These are phyloP conservation scores for Agonopterix alstromeriana DNA, from an alignment of 2,888 invertebrate genomes.

Conservation along the genomic window DNA sequence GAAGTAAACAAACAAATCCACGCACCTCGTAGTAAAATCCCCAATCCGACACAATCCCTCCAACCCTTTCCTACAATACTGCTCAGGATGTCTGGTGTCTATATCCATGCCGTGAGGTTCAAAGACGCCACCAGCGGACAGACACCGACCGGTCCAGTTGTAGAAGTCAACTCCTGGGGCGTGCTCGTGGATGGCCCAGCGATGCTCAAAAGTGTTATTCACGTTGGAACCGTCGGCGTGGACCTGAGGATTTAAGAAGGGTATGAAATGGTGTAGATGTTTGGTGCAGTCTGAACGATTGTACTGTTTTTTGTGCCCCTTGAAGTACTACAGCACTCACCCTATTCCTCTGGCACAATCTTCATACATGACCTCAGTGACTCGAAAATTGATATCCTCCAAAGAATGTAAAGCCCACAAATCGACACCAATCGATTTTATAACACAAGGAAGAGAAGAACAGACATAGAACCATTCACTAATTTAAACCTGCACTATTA, in stretches of 20 bases:
- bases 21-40: slow-evolving; percentile 80
- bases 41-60: slow-evolving; percentile 84
- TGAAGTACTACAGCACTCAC: too few relatives aligned
- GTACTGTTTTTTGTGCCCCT: too few relatives aligned
- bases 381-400: too few relatives aligned
- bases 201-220: slow-evolving; percentile 84
- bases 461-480: too few relatives aligned
- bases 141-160: slow-evolving; percentile 91
- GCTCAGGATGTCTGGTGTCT: slow-evolving; percentile 75
- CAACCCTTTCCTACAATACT: slow-evolving; percentile 74
- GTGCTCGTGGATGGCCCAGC: slow-evolving; percentile 89
- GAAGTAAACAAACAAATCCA: background rate
- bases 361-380: too few relatives aligned
- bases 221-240: slow-evolving; percentile 90
- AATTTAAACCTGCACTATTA: too few relatives aligned
- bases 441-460: too few relatives aligned
- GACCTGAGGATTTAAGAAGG: slow-evolving; percentile 63
- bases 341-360: too few relatives aligned
- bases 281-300: too few relatives aligned
- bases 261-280: too few relatives aligned
- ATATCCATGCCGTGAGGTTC: slow-evolving; percentile 86
- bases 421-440: too few relatives aligned
- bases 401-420: too few relatives aligned
- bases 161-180: slow-evolving; percentile 92
- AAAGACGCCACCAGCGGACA: slow-evolving; percentile 83